A percentile compares a stretch with the other conserved stretches of the same genome.
Conservation (phyloP, 2,888 invertebrate genomes). For the Caprella mutica region DNA sequence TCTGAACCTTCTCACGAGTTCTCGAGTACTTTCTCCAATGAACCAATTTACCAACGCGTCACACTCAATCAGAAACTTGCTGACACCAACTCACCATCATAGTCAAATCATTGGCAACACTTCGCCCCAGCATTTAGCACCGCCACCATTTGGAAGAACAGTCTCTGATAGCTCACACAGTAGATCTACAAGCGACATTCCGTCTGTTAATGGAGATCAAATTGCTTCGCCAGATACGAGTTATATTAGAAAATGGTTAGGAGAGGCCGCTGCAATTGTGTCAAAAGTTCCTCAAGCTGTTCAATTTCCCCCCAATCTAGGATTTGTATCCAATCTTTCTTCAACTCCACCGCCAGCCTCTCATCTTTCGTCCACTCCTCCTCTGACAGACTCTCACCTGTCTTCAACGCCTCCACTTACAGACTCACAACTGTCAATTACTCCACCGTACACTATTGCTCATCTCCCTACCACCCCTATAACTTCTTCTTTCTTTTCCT, state of each 20-base stretch:
- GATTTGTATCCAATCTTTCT: conserved; percentile 15
- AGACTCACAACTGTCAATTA: conserved; percentile 1
- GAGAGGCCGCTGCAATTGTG: conserved; percentile 7
- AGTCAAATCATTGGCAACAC: conserved; percentile 6
- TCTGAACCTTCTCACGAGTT: neutral
- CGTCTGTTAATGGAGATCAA: neutral
- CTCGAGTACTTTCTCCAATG: conserved; percentile 3
- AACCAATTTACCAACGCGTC: conserved; percentile 4
- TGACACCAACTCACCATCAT: conserved; percentile 7
- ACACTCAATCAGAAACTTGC: conserved; percentile 4
- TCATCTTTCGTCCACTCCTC: conserved; percentile 2
- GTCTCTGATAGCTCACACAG: conserved; percentile 1
- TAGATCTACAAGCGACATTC: conserved; percentile 7
- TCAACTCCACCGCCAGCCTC: conserved; percentile 7
- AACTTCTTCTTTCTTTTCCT: conserved; percentile 1
- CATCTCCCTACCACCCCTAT: conserved; percentile 33
- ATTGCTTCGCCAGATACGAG: neutral
- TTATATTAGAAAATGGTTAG: conserved; percentile 5
- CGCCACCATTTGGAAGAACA: conserved; percentile 3
- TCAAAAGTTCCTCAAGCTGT: conserved; percentile 3
- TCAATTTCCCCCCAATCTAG: neutral
- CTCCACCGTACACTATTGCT: conserved; percentile 9
- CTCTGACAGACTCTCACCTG: conserved; percentile 8
- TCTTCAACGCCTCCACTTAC: conserved; percentile 5
- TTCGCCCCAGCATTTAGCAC: conserved; percentile 3